Percentiles rank a stretch among this genome's conserved stretches.
phyloP scores from a whole-genome alignment of 2,113 vertebrate species.

The human region DNA sequence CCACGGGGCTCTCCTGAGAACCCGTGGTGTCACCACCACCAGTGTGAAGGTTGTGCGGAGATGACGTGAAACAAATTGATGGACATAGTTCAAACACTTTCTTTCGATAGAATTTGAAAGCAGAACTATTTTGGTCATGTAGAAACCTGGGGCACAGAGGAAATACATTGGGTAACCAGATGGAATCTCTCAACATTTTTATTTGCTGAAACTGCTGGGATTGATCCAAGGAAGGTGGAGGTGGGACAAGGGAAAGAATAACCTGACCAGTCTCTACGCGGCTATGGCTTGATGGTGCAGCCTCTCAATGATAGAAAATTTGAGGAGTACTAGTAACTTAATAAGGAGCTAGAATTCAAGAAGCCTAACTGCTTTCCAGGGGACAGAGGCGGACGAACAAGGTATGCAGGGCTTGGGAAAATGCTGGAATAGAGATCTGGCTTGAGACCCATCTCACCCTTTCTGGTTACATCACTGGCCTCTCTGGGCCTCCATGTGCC shows the following conservation, averaged over 20 bases:
- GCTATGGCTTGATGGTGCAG: neutral
- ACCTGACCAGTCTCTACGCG: neutral
- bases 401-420: neutral
- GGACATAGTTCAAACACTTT: constrained; percentile 85
- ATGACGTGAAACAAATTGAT: constrained; percentile 75
- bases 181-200: neutral
- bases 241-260: neutral
- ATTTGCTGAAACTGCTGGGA: neutral
- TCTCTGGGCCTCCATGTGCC: neutral
- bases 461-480: neutral
- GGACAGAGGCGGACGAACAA: neutral
- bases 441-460: neutral
- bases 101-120: constrained; percentile 85
- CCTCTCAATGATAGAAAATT: neutral
- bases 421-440: neutral
- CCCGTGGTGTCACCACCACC: neutral
- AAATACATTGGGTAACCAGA: neutral
- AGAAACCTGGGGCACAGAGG: constrained; percentile 81
- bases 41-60: neutral
- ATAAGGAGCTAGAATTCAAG: neutral
- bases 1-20: neutral
- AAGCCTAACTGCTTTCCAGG: neutral
- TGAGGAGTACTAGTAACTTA: neutral
- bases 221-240: neutral
- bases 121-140: constrained; percentile 84